A percentile compares a stretch with the other conserved stretches of the same genome.
Conservation (phyloP, 2,797 vertebrate genomes). For the Lutjanus argentimaculatus region DNA sequence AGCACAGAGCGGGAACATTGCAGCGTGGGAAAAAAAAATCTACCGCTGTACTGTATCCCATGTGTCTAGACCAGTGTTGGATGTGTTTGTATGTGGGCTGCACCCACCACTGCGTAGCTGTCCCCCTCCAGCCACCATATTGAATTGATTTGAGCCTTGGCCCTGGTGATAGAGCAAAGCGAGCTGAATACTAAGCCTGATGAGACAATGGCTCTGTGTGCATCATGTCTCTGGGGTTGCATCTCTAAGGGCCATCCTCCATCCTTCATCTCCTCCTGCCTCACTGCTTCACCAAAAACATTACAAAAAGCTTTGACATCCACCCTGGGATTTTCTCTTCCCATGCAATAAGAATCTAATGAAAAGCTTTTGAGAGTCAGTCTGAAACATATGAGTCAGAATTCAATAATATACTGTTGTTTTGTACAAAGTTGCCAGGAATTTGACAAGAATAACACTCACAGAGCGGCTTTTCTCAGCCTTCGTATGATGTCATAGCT, state of each 20-base stretch:
- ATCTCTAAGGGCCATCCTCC: constrained; percentile 70
- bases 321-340: constrained; percentile 34
- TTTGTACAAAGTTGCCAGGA: constrained; percentile 63
- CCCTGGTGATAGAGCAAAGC: constrained; percentile 63
- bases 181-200: constrained; percentile 78
- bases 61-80: constrained; percentile 49
- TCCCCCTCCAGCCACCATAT: constrained; percentile 74
- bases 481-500: constrained; percentile 71
- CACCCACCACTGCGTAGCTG: constrained; percentile 55
- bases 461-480: constrained; percentile 47
- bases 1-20: constrained; percentile 32
- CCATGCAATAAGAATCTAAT: constrained; percentile 49
- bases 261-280: constrained; percentile 59
- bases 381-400: constrained; percentile 54
- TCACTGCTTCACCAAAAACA: constrained; percentile 33
- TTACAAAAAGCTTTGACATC: constrained; percentile 53
- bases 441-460: constrained; percentile 48
- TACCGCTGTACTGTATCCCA: constrained; percentile 31
- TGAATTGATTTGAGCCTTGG: constrained; percentile 80
- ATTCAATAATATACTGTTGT: constrained; percentile 58
- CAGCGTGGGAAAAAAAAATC: constrained; percentile 37
- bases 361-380: constrained; percentile 54
- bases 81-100: constrained; percentile 62
- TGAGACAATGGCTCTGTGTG: constrained; percentile 81
- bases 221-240: constrained; percentile 71